Conservation (phyloP, 1,140 invertebrate species). For the Drosophila lini region DNA sequence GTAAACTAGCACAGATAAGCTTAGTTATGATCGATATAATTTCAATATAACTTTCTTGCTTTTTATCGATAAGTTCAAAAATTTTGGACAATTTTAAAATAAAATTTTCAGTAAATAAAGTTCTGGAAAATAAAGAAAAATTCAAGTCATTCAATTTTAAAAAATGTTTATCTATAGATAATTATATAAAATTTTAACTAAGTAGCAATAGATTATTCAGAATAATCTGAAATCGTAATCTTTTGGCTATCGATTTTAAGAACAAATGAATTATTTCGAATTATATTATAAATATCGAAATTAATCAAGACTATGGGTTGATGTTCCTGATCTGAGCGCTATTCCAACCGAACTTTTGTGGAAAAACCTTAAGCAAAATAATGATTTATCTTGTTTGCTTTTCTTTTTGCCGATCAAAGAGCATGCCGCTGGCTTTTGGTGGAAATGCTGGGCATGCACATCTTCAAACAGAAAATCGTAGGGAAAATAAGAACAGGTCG, state of each 20-base stretch:
- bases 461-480: slow-evolving; percentile 33
- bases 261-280: not conserved
- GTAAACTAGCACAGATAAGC: too few species aligned
- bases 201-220: too few species aligned
- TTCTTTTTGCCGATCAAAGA: slow-evolving; percentile 19
- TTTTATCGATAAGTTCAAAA: too few species aligned
- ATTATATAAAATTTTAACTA: too few species aligned
- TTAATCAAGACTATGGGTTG: not conserved
- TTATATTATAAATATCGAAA: too few species aligned
- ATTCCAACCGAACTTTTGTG: slow-evolving; percentile 23
- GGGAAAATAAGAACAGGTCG: slow-evolving; percentile 42
- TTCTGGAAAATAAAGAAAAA: too few species aligned
- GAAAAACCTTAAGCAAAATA: slow-evolving; percentile 7
- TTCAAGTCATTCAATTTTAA: too few species aligned
- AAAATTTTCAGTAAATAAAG: too few species aligned
- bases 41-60: too few species aligned
- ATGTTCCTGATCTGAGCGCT: not conserved
- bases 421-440: slow-evolving; percentile 45
- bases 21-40: too few species aligned
- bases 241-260: not conserved
- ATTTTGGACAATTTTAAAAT: too few species aligned
- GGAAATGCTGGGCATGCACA: slow-evolving; percentile 39
- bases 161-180: too few species aligned
- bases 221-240: not conserved
- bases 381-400: not conserved